A percentile compares a stretch with the other conserved stretches of the same genome.
Evolutionary conservation across 2,888 invertebrate genomes (phyloP).

Genomic region (Cephus nigrinus): DNA sequence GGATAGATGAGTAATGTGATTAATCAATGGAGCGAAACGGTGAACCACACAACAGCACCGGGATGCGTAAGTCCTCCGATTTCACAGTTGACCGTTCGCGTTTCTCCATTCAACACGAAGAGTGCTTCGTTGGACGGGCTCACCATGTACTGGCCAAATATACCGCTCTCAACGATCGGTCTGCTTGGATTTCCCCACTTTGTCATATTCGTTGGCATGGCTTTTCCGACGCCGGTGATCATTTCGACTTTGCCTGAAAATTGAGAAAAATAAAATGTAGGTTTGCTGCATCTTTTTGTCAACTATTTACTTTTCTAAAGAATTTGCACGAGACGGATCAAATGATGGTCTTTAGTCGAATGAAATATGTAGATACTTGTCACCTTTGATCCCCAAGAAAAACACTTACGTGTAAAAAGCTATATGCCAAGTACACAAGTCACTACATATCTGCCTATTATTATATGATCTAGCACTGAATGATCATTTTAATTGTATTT

Average conservation of each 20-base stretch:
- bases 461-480: no score
- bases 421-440: no score
- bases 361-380: no score
- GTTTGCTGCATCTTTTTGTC: no score
- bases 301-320: no score
- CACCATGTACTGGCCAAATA: conserved; percentile 80
- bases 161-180: conserved; percentile 76
- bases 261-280: conserved; percentile 1
- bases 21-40: conserved; percentile 70
- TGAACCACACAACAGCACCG: conserved; percentile 75
- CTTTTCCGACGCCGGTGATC: conserved; percentile 78
- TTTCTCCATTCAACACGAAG: conserved; percentile 78
- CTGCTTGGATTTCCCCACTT: conserved; percentile 76
- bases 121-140: conserved; percentile 78
- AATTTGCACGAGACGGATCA: no score
- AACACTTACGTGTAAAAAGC: no score
- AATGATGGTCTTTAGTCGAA: no score
- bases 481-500: no score
- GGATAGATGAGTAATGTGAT: not conserved
- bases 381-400: no score
- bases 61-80: conserved; percentile 77
- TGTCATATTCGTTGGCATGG: conserved; percentile 69
- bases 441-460: no score
- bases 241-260: conserved; percentile 78
- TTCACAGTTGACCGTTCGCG: conserved; percentile 80